Base-by-base conservation (phyloP, 2,888 invertebrate species). In the Pachydiplax longipennis region DNA sequence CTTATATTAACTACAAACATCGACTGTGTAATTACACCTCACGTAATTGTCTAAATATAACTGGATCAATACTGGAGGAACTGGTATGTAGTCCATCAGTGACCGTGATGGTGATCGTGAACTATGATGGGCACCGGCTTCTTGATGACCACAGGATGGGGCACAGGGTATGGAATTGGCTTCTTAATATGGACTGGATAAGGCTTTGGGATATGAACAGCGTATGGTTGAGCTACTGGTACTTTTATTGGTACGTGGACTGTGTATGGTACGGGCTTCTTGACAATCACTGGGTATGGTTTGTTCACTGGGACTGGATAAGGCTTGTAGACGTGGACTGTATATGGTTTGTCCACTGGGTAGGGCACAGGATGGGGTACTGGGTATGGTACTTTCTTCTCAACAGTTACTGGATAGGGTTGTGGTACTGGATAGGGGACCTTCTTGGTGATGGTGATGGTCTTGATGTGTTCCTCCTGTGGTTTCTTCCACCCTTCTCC, bases 191-290 rank as follows among this genome's bases (percentile, higher is more conserved):
- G 48, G 18, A 91, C 91, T n/a, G 90, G 90, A 4, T 90, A 90
- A 81, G 91, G 91, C 31, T 90, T 91, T 4, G 90, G 81, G 13
- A 96, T 95, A 87, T 94, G 95, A 2, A 93, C 96, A 90, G 97
- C 97, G 94, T 96, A 96, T 10, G 97, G 97, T 13, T 97, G 97
- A 92, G 96, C 96, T 93, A 96, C 96, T 6, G 95, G 95, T 91
- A 96, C 96, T 93, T 97, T 96, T 37, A 97, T 95, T 91, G 95
- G 95, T 31, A 95, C 96, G 92, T 96, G 96, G 92, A 94, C 94
- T 61, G 95, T 95, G 92, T 94, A 97, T 91, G 95, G 94, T 35
- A 95, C 95, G 37, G 93, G 94, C 92, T 94, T 94, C 90, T 95
- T 94, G 5, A 95, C 93, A 91, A 94, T 94, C 13, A 97, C 97